Percentiles rank a stretch among this genome's conserved stretches.
phyloP scores from a whole-genome alignment of 1,140 invertebrate species.

The Sinella curviseta region DNA sequence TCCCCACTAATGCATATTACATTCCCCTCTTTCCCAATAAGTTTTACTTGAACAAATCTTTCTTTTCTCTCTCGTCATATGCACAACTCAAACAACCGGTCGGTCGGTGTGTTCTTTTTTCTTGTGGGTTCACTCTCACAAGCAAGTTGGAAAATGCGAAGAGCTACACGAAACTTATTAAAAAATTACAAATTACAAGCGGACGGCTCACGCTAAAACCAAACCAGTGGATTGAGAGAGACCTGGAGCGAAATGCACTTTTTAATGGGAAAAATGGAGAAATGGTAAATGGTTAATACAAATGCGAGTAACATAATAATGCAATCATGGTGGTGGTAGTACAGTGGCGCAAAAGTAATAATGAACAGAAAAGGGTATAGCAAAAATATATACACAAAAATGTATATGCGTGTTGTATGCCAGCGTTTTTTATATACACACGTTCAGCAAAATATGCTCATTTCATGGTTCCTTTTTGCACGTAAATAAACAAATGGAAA shows the following conservation, averaged over 20 bases:
- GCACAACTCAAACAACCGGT: neutral
- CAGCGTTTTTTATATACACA: no score
- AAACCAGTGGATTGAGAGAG: neutral
- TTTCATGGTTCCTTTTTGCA: no score
- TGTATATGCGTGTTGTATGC: no score
- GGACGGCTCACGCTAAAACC: neutral
- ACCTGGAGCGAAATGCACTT: neutral
- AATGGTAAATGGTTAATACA: neutral
- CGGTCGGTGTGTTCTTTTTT: neutral
- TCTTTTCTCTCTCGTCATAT: no score
- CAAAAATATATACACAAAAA: no score
- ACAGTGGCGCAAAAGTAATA: slow-evolving; percentile 12
- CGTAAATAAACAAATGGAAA: no score
- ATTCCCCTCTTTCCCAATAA: neutral
- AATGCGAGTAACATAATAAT: neutral
- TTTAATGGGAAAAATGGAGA: neutral
- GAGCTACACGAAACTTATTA: slow-evolving; percentile 20
- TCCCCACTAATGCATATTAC: neutral
- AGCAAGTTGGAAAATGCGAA: neutral
- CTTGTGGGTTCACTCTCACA: neutral
- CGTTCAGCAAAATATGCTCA: no score
- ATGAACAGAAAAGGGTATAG: no score
- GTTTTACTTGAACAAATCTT: neutral
- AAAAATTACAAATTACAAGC: slow-evolving; percentile 25
- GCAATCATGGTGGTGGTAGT: slow-evolving; percentile 12